Percentiles rank a stretch among this genome's conserved stretches.
These are phyloP conservation scores for Drosophila lutescens DNA, from an alignment of 2,888 invertebrate species.

Conservation along the genomic window DNA sequence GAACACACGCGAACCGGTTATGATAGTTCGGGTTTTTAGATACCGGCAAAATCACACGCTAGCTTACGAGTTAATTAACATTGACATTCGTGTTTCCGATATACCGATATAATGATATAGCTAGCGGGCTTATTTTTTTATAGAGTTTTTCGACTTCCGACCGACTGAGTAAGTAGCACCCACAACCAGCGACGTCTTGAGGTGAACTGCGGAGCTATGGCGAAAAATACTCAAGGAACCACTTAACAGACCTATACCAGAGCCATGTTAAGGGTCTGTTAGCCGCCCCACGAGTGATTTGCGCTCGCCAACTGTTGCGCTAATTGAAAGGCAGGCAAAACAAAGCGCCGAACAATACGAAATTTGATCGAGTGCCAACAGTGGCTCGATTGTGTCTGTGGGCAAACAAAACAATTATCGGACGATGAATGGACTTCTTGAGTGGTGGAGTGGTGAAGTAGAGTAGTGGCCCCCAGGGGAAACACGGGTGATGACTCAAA, in stretches of 20 bases:
- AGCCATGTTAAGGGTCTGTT: slow-evolving; percentile 8
- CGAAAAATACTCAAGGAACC: background rate
- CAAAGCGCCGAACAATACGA: slow-evolving; percentile 21
- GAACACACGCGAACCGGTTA: slow-evolving; percentile 42
- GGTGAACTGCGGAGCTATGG: slow-evolving; percentile 10
- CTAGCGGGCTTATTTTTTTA: background rate
- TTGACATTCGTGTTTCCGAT: slow-evolving; percentile 28
- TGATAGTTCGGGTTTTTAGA: background rate
- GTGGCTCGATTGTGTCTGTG: slow-evolving; percentile 23
- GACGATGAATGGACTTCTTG: slow-evolving; percentile 37
- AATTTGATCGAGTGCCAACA: slow-evolving; percentile 39
- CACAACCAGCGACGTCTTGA: slow-evolving; percentile 19
- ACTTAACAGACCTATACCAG: background rate
- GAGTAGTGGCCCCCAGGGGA: slow-evolving; percentile 24
- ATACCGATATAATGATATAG: slow-evolving; percentile 6
- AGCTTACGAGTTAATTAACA: slow-evolving; percentile 40
- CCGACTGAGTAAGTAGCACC: slow-evolving; percentile 9
- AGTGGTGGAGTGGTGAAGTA: slow-evolving; percentile 12
- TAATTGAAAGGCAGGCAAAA: slow-evolving; percentile 16
- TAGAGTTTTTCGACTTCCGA: slow-evolving; percentile 10
- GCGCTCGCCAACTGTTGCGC: background rate
- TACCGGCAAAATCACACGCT: slow-evolving; percentile 26
- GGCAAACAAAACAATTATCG: slow-evolving; percentile 35
- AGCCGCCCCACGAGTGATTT: background rate
- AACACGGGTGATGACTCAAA: slow-evolving; percentile 32